Evolutionary conservation across 2,797 vertebrate genomes (phyloP).

Genomic region (Myoxocephalus aenaeus): DNA sequence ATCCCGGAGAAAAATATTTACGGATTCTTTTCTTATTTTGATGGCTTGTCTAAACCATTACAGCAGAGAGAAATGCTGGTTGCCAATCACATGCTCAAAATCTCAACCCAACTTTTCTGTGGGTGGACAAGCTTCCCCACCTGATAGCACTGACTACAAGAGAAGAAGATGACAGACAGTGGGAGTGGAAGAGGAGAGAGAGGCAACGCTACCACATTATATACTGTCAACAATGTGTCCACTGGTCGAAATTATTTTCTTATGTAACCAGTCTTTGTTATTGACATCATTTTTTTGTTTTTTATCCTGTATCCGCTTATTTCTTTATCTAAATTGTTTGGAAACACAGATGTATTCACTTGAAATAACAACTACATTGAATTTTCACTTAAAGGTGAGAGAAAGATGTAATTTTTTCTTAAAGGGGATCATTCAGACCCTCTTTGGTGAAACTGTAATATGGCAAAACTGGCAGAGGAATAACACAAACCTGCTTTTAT

Average conservation of each 20-base stretch:
- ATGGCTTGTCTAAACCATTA: slow-evolving; percentile 55
- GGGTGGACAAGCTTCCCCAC: slow-evolving; percentile 63
- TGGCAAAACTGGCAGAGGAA: not conserved
- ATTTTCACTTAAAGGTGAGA: not conserved
- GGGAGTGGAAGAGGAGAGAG: slow-evolving; percentile 8
- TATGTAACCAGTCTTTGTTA: not conserved
- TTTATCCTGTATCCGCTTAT: not conserved
- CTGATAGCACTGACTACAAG: slow-evolving; percentile 39
- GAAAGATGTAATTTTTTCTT: too few relatives aligned
- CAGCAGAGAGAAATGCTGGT: slow-evolving; percentile 30
- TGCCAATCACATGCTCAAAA: slow-evolving; percentile 62
- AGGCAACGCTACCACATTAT: not conserved
- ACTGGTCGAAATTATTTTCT: not conserved
- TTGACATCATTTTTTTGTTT: too few relatives aligned
- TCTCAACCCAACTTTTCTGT: slow-evolving; percentile 45
- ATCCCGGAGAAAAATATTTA: slow-evolving; percentile 37
- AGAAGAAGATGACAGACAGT: slow-evolving; percentile 34
- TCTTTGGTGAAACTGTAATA: too few relatives aligned
- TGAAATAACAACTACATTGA: not conserved
- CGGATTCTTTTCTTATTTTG: slow-evolving; percentile 42
- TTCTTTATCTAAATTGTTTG: not conserved
- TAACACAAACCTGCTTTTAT: not conserved
- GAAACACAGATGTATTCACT: not conserved
- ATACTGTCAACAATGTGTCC: not conserved
- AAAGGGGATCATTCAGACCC: too few relatives aligned